Evolutionary conservation across 2,113 vertebrate genomes (phyloP), one percentile per base, ranked within the genome.

Genomic region (Saccopteryx leptura): DNA sequence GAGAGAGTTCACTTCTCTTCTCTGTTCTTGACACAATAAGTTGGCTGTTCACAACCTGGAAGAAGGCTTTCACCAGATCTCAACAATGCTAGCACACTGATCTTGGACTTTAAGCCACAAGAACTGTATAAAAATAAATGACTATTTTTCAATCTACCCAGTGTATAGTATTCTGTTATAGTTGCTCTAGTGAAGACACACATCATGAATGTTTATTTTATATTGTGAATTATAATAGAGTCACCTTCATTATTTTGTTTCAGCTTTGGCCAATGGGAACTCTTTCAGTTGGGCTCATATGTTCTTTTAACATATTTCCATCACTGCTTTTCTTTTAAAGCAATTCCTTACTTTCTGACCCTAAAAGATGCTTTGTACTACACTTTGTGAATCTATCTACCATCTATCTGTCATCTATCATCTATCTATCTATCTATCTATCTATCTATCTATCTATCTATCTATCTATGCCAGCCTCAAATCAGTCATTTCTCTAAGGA

Each of bases 21-120:
- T 39, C 68, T 3, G 24, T 26, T 74, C 17, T 66, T 60, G 18
- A 3, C 1, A 54, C 56, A 39, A 39, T 14, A 75, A 10, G 23
- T 4, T 21, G 24, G 23, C 31, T 17, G 0, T 54, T 4, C 23
- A 13, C 18, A 7, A 0, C 24, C 48, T 6, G n/a, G 8, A 17
- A 10, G 65, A 18, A 28, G 76, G 8, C 13, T 4, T 24, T 65
- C 13, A 12, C 18, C n/a, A 13, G n/a, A 26, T 23, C 19, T 10
- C 9, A 15, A 0, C 18, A 9, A 0, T 1, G 48, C 19, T 3
- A 0, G 3, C 48, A 4, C 50, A 10, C 18, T 24, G 60, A 46
- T 15, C 69, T 75, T 46, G 24, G 68, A 31, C 6, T 12, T 54
- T 13, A 4, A 31, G n/a, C 18, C 58, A n/a, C n/a, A 31, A 48